Conservation (phyloP, 2,113 vertebrate genomes). For the Dasypus novemcinctus region DNA sequence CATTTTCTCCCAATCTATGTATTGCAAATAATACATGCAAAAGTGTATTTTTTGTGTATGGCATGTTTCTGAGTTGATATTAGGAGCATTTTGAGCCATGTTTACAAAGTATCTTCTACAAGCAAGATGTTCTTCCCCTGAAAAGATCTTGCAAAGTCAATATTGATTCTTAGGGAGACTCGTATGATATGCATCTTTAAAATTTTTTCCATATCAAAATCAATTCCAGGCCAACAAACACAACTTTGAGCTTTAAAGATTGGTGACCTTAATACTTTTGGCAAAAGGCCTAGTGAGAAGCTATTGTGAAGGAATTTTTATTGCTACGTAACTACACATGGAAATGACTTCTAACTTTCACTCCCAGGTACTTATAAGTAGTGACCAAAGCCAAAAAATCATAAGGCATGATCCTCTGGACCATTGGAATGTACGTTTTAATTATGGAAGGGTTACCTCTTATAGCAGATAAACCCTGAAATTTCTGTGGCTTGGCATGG, state of each 20-base stretch:
- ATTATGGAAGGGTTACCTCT: neutral
- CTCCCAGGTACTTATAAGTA: neutral
- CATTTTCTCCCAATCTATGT: neutral
- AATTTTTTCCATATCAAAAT: neutral
- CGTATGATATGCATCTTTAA: neutral
- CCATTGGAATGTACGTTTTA: neutral
- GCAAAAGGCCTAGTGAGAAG: neutral
- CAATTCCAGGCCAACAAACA: slow-evolving; percentile 18
- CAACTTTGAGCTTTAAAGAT: neutral
- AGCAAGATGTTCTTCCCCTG: neutral
- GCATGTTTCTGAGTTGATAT: neutral
- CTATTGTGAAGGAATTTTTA: neutral
- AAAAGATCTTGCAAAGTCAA: slow-evolving; percentile 21
- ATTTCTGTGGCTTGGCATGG: neutral
- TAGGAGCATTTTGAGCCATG: neutral
- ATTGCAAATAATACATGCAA: neutral
- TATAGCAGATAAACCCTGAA: neutral
- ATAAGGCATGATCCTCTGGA: neutral
- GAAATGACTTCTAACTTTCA: neutral
- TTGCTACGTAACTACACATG: neutral
- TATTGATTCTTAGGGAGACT: neutral
- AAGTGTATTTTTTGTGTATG: neutral
- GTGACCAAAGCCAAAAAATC: neutral
- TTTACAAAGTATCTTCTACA: neutral
- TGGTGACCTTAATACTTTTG: neutral